phyloP scores from a whole-genome alignment of 2,113 vertebrate genomes.

The Entelurus aequoreus region DNA sequence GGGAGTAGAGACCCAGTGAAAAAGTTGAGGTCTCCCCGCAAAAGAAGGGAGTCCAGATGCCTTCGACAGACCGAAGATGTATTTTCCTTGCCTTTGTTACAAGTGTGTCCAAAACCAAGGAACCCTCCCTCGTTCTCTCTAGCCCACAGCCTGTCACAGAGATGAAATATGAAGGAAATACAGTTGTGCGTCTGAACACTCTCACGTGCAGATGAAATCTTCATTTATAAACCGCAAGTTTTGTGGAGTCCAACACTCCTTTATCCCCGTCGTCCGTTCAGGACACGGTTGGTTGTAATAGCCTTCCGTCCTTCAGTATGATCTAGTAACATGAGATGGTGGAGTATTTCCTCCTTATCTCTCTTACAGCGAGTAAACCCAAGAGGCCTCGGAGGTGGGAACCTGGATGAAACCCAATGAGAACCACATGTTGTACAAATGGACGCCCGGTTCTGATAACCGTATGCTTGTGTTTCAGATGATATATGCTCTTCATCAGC shows the following conservation, averaged over 20 bases:
- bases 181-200: slow-evolving; percentile 18
- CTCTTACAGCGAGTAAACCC: slow-evolving; percentile 33
- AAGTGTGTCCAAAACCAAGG: slow-evolving; percentile 51
- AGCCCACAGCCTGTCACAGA: slow-evolving; percentile 44
- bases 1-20: too few relatives aligned
- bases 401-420: slow-evolving; percentile 42
- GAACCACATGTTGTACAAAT: slow-evolving; percentile 54
- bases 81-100: slow-evolving; percentile 56
- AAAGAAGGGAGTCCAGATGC: slow-evolving; percentile 47
- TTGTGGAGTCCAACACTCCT: slow-evolving; percentile 14
- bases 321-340: slow-evolving; percentile 12
- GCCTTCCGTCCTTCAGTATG: background rate
- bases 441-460: slow-evolving; percentile 7
- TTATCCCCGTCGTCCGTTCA: slow-evolving; percentile 3
- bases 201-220: slow-evolving; percentile 12
- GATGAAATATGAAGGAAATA: slow-evolving; percentile 42
- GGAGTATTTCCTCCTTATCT: slow-evolving; percentile 33
- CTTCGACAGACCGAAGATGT: slow-evolving; percentile 57
- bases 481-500: slow-evolving; percentile 44
- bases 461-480: slow-evolving; percentile 46
- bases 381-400: slow-evolving; percentile 48
- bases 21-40: too few relatives aligned
- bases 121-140: slow-evolving; percentile 42
- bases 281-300: background rate
- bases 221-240: slow-evolving; percentile 1